Conservation (phyloP, 2,888 invertebrate genomes). For the Adelphocoris suturalis region DNA sequence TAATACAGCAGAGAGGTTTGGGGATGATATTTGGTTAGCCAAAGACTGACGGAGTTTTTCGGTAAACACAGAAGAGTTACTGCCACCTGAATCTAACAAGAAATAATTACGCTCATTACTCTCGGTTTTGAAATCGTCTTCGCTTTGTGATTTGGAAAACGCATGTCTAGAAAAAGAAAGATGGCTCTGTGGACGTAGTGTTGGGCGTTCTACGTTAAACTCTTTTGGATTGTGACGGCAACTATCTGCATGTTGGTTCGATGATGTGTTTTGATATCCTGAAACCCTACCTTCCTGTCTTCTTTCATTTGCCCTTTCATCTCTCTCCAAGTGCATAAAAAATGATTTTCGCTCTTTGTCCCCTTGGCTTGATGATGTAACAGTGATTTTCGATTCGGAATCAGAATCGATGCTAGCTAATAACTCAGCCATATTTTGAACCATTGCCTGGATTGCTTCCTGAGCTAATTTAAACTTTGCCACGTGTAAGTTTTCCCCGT, state of each 20-base stretch:
- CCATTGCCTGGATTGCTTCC: constrained; percentile 31
- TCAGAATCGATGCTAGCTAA: constrained; percentile 41
- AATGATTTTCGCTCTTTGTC: constrained; percentile 31
- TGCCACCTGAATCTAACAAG: constrained; percentile 15
- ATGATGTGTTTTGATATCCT: neutral
- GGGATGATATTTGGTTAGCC: constrained; percentile 28
- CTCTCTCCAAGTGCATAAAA: neutral
- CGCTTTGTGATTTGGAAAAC: neutral
- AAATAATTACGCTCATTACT: neutral
- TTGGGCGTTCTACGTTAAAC: too few species aligned
- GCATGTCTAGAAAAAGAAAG: neutral
- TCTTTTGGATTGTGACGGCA: neutral
- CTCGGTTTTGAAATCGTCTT: neutral
- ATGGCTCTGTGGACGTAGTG: neutral
- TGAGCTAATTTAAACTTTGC: neutral
- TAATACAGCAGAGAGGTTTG: neutral
- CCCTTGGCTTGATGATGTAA: neutral
- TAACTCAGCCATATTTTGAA: constrained; percentile 33
- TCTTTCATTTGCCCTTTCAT: neutral
- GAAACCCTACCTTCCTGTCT: too few species aligned
- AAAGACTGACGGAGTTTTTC: constrained; percentile 17
- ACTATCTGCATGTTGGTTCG: neutral
- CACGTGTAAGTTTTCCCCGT: neutral
- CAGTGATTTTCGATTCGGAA: neutral
- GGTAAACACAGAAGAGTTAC: constrained; percentile 20